Evolutionary conservation across 2,888 invertebrate genomes (phyloP), one percentile per base, ranked within the genome.

Genomic region (Anagyrus pseudococci): DNA sequence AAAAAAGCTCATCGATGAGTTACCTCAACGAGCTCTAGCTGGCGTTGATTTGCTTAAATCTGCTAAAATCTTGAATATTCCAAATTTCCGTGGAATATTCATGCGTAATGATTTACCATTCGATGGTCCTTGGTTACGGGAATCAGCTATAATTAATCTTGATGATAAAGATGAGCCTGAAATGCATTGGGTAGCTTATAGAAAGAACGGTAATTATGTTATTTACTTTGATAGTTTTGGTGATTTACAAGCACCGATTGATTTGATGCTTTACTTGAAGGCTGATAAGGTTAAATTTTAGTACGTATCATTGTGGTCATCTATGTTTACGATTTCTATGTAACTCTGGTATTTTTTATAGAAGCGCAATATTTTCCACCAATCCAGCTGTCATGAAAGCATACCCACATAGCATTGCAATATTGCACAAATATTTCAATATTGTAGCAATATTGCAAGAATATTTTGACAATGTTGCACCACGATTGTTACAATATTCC

Each of bases 101-200:
- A 43, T 43, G 43, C 17, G 17, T 17, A 20, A 4, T 43, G 43
- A 17, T 8, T 20, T 43, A 43, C 43, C 43, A 10, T n/a, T 7
- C 2, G 8, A 17, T 19, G 17, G 43, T 8, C 43, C 33, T 8
- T 43, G 17, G 17, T 19, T 17, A n/a, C 4, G 20, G 15, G 43
- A 43, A 43, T n/a, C 43, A n/a, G 43, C 43, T 43, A 43, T 43
- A 4, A n/a, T 43, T 4, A 43, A 43, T 43, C 17, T 43, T 43
- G 43, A 43, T 17, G 43, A 43, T 17, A 20, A 17, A n/a, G 17
- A 43, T 43, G 3, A 17, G 8, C 43, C 43, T 43, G 43, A 17
- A 43, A 43, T 17, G 15, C 4, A 43, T 8, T 43, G 43, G 43
- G 17, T 4, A 4, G 43, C 43, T 17, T 43, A 43, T 43, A 4